Evolutionary conservation across 1,140 invertebrate species (phyloP).

Genomic region (Ylistrum balloti): DNA sequence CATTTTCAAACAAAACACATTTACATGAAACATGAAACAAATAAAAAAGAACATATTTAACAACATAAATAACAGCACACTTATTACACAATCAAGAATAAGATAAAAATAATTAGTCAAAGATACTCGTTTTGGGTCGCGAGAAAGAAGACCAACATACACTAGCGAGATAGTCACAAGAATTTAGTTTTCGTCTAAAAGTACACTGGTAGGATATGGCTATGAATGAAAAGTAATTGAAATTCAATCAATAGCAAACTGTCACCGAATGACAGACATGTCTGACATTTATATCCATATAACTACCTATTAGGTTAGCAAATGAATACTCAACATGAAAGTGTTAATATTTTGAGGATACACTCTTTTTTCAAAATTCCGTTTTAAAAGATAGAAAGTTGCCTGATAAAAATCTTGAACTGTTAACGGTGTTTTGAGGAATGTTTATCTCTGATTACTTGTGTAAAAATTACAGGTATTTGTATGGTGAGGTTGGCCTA

Average conservation of each 20-base stretch:
- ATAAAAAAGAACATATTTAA: no score
- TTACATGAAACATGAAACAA: no score
- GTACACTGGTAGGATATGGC: neutral
- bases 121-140: neutral
- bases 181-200: neutral
- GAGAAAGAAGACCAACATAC: neutral
- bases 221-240: slow-evolving; percentile 20
- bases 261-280: neutral
- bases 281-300: neutral
- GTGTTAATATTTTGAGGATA: slow-evolving; percentile 33
- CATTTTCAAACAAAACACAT: no score
- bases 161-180: neutral
- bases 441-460: neutral
- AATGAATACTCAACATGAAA: neutral
- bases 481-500: neutral
- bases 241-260: neutral
- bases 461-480: neutral
- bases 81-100: no score
- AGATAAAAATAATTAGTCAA: no score
- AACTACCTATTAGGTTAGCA: neutral
- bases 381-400: neutral
- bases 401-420: neutral
- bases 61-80: no score
- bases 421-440: neutral
- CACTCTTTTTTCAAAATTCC: slow-evolving; percentile 17